Evolutionary conservation across 2,888 invertebrate species (phyloP).

Genomic region (Pandemis heparana): DNA sequence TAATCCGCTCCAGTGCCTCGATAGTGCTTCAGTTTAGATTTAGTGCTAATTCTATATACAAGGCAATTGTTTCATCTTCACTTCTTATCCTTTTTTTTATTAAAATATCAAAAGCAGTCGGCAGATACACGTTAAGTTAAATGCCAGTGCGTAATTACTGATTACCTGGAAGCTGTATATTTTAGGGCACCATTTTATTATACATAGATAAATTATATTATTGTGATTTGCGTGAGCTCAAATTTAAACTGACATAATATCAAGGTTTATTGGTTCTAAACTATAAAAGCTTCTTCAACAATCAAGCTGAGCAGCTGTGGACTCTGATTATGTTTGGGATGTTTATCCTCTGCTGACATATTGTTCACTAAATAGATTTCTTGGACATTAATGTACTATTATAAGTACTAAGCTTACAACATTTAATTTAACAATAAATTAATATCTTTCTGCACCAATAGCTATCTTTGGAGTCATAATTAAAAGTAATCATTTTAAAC

Average conservation of each 20-base stretch:
- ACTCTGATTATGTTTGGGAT: not conserved
- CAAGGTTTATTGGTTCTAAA: not conserved
- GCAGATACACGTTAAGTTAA: not conserved
- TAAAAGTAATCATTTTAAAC: not conserved
- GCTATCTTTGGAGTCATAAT: conserved; percentile 4
- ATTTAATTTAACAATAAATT: conserved; percentile 9
- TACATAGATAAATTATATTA: not conserved
- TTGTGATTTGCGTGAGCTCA: not conserved
- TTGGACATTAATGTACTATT: conserved; percentile 9
- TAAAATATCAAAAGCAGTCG: conserved; percentile 2
- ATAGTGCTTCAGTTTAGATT: conserved; percentile 1
- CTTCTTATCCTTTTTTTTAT: not conserved
- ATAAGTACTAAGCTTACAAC: conserved; percentile 13
- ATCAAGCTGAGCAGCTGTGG: not conserved
- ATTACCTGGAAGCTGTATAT: not conserved
- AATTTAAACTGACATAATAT: not conserved
- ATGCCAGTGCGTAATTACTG: not conserved
- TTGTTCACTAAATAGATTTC: not conserved
- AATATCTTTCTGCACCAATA: conserved; percentile 4
- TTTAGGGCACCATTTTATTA: not conserved
- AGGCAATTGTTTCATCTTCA: conserved; percentile 3
- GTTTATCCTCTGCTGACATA: not conserved
- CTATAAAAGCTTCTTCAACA: not conserved
- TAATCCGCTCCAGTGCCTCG: not conserved
- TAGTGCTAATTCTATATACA: conserved; percentile 5